A percentile compares a stretch with the other conserved stretches of the same genome.
Evolutionary conservation across 2,888 invertebrate genomes (phyloP).

Genomic region (Callosobruchus maculatus): DNA sequence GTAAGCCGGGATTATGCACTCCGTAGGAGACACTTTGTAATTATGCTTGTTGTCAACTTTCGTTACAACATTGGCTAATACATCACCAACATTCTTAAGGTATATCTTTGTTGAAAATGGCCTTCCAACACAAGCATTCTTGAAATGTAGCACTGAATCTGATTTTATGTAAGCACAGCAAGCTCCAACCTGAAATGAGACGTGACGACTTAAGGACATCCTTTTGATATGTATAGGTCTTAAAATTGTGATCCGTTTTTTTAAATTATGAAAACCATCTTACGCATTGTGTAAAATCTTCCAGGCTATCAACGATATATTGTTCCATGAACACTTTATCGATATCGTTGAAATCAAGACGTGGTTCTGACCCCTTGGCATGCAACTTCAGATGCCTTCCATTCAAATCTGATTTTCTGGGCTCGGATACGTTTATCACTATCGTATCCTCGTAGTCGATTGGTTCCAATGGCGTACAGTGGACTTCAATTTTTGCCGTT

Average conservation of each 20-base stretch:
- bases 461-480: slow-evolving; percentile 39
- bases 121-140: slow-evolving; percentile 42
- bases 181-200: slow-evolving; percentile 37
- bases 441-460: slow-evolving; percentile 43
- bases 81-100: slow-evolving; percentile 45
- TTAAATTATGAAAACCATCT: background rate
- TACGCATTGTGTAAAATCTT: slow-evolving; percentile 48
- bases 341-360: slow-evolving; percentile 56
- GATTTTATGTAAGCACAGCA: slow-evolving; percentile 42
- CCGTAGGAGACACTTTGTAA: slow-evolving; percentile 41
- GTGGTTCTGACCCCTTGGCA: slow-evolving; percentile 57
- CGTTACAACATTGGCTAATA: slow-evolving; percentile 36
- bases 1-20: slow-evolving; percentile 42
- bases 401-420: slow-evolving; percentile 52
- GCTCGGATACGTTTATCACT: slow-evolving; percentile 41
- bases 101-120: slow-evolving; percentile 38
- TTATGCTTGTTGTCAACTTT: slow-evolving; percentile 24
- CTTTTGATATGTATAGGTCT: too few species aligned
- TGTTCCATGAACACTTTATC: slow-evolving; percentile 60
- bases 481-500: slow-evolving; percentile 39
- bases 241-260: too few species aligned
- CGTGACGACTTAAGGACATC: background rate
- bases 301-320: slow-evolving; percentile 53
- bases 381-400: slow-evolving; percentile 52
- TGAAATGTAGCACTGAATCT: slow-evolving; percentile 45